Percentiles rank a stretch among this genome's conserved stretches.
These are phyloP conservation scores for Sus scrofa DNA, from an alignment of 2,113 vertebrate genomes.

Conservation along the genomic window DNA sequence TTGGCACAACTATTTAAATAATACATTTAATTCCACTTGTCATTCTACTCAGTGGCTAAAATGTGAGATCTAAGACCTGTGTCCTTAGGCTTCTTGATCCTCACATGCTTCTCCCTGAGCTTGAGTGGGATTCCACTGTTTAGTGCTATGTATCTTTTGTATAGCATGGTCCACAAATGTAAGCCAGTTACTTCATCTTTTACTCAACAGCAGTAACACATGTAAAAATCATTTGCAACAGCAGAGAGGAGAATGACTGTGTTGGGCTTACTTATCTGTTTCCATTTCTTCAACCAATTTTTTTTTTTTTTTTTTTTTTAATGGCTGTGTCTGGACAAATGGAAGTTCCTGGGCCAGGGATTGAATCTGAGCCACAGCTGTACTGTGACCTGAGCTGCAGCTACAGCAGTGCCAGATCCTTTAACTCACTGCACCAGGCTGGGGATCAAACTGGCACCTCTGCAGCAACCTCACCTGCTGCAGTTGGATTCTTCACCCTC, in stretches of 20 bases:
- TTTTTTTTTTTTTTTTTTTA: no score
- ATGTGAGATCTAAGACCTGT: background rate
- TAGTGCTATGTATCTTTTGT: background rate
- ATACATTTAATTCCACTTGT: constrained; percentile 44
- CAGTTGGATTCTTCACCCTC: no score
- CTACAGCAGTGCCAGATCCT: no score
- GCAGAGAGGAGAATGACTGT: background rate
- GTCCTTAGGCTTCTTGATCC: background rate
- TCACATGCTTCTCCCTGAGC: background rate
- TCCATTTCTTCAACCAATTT: background rate
- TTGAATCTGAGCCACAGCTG: no score
- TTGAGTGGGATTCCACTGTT: background rate
- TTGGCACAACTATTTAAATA: constrained; percentile 30
- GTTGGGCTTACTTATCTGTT: background rate
- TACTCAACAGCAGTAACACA: background rate
- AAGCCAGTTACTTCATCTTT: background rate
- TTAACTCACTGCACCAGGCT: no score
- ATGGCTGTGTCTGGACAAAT: no score
- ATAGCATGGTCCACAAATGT: background rate
- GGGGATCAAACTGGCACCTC: no score
- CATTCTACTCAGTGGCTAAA: constrained; percentile 25
- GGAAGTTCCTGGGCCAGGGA: no score
- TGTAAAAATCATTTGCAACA: background rate
- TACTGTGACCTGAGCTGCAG: no score
- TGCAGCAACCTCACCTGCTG: no score